Percentiles rank a stretch among this genome's conserved stretches.
Conservation (phyloP, 2,888 invertebrate genomes). For the Cantharis lateralis region DNA sequence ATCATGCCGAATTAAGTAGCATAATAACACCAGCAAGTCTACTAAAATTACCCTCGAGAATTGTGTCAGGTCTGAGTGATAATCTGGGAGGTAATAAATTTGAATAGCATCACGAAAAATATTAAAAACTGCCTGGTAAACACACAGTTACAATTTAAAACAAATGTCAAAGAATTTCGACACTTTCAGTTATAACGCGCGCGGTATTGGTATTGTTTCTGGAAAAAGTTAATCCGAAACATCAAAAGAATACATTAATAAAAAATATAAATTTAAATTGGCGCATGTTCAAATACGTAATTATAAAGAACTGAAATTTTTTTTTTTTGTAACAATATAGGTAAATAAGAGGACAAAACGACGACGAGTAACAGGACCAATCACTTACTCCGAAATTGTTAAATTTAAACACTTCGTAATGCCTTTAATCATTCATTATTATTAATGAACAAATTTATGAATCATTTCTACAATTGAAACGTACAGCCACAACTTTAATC, state of each 20-base stretch:
- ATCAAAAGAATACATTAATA: background rate
- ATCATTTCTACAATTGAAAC: background rate
- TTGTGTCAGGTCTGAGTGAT: constrained; percentile 10
- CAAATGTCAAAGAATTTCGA: background rate
- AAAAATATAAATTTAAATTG: background rate
- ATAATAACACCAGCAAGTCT: constrained; percentile 6
- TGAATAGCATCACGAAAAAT: constrained; percentile 8
- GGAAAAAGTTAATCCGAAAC: background rate
- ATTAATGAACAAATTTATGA: background rate
- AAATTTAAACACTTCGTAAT: background rate
- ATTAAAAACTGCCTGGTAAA: background rate
- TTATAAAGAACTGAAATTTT: background rate
- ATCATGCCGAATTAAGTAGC: constrained; percentile 10
- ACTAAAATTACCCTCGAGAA: constrained; percentile 6
- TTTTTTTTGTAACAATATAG: background rate
- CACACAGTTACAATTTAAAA: background rate
- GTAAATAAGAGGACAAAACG: background rate
- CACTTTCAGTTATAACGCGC: too few species aligned
- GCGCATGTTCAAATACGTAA: background rate
- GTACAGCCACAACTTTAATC: constrained; percentile 14
- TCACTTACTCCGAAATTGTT: background rate
- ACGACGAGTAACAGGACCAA: background rate
- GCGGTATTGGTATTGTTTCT: background rate
- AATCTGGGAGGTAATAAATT: constrained; percentile 15
- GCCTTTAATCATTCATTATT: background rate